Percentiles rank a stretch among this genome's conserved stretches.
These are phyloP conservation scores for Mesorhabditis sp. DNA, from an alignment of 2,888 invertebrate species.

Conservation along the genomic window DNA sequence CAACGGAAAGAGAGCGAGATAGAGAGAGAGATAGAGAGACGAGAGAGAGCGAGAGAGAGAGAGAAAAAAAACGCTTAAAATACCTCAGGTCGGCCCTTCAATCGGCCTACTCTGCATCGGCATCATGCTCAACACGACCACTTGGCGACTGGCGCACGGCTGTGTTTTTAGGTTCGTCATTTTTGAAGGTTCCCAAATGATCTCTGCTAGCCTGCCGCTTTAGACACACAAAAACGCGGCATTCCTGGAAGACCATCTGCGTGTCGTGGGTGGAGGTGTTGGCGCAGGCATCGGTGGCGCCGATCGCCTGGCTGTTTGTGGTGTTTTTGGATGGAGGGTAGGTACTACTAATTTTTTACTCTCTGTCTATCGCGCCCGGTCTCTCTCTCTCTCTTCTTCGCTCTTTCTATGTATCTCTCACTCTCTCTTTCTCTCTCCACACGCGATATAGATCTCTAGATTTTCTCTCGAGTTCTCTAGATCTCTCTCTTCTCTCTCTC, in stretches of 20 bases:
- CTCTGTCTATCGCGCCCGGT: too few species aligned
- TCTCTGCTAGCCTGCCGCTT: too few species aligned
- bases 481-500: too few species aligned
- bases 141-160: constrained; percentile 50
- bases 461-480: too few species aligned
- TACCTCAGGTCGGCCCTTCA: constrained; percentile 24
- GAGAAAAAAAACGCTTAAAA: background rate
- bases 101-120: constrained; percentile 28
- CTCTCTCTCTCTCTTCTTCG: too few species aligned
- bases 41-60: background rate
- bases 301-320: constrained; percentile 50
- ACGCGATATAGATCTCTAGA: too few species aligned
- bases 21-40: background rate
- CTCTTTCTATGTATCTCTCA: too few species aligned
- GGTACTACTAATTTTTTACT: too few species aligned
- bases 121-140: constrained; percentile 45
- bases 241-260: constrained; percentile 35
- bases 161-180: constrained; percentile 38
- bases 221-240: constrained; percentile 36
- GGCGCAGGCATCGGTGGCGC: constrained; percentile 42
- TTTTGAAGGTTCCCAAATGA: background rate
- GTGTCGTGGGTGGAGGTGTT: constrained; percentile 45
- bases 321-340: constrained; percentile 47
- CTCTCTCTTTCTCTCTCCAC: too few species aligned
- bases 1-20: background rate